Base-by-base conservation (phyloP, 2,113 vertebrate genomes). In the Lonchura striata region DNA sequence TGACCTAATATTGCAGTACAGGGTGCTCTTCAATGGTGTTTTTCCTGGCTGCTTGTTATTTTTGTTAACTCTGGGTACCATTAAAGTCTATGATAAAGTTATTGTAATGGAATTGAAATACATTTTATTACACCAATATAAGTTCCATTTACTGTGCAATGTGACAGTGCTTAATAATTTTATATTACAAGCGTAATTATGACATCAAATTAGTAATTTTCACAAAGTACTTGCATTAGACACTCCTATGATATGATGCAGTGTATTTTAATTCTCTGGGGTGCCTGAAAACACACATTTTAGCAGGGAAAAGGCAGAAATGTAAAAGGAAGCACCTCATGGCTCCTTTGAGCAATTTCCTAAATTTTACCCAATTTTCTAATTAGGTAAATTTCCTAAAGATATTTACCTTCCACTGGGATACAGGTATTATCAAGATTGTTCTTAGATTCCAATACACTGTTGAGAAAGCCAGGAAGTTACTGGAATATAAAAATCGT, bases 181-280 rank as follows among this genome's bases (percentile, higher is more conserved):
- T 96, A 95, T 97, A 97, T 96, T 97, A 61, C 91, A 94, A 82
- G 91, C 70, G 44, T 97, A 97, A 98, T 97, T 98, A 95, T 96
- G 83, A 60, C 92, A 97, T 96, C 97, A 97, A 97, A 97, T 98
- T 97, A 97, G 96, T 94, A 97, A 97, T 98, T 97, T 97, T 95
- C 97, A 90, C 21, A 28, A 96, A 97, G 95, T 59, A 80, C 89
- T 97, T 96, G 78, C 94, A 92, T 97, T 97, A 97, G 96, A 88
- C 95, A 92, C 85, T 86, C 71, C 7, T 65, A 35, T 35, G 90
- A 91, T 96, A 87, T 10, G 27, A 78, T 92, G 76, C 71, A 91
- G 88, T 85, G 59, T 90, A 63, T 97, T 97, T 92, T 86, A 95
- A 49, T 81, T 88, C 93, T 96, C 90, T 76, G 50, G 63, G 93